Evolutionary conservation across 2,113 vertebrate species (phyloP), one percentile per base, ranked within the genome.

Genomic region (Cervus canadensis): DNA sequence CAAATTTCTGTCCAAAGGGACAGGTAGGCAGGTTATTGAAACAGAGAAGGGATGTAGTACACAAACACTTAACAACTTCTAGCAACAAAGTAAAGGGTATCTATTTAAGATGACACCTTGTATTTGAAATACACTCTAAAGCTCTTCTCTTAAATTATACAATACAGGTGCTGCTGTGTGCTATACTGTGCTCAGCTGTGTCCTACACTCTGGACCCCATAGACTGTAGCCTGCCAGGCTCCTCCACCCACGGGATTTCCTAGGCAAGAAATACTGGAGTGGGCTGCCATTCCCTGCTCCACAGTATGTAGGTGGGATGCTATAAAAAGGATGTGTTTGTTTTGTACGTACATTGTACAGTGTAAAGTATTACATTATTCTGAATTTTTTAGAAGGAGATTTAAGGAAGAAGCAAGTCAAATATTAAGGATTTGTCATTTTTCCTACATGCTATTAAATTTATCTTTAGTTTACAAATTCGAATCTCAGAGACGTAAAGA

Each of bases 121-220:
- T 87, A 54, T 96, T 96, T 97, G 56, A 92, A 96, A 88, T 79
- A 48, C 28, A 45, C 17, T 90, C 74, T 84, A 92, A 89, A 84
- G 57, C 43, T 76, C 25, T 95, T 91, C 85, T 93, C 85, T 95
- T 96, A 93, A 98, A 96, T 97, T 97, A 62, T 79, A 86, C 43
- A 40, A 17, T 50, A 89, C 93, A 95, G 89, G 86, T 87, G 83
- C n/a, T 2, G 21, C 36, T 74, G 67, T 40, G 67, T 23, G n/a
- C 67, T 40, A 3, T 23, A 10, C 67, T 23, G 10, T 23, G n/a
- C 19, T 40, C 67, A 71, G 4, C 23, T 3, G 9, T 40, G 67
- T 71, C 67, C 19, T 2, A 36, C 67, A 36, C n/a, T 71, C 40
- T 40, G 10, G n/a, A 36, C n/a, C n/a, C 4, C n/a, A 71, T 71